A percentile compares a stretch with the other conserved stretches of the same genome.
Conservation (phyloP, 1,140 invertebrate species). For the Teleopsis dalmanni region DNA sequence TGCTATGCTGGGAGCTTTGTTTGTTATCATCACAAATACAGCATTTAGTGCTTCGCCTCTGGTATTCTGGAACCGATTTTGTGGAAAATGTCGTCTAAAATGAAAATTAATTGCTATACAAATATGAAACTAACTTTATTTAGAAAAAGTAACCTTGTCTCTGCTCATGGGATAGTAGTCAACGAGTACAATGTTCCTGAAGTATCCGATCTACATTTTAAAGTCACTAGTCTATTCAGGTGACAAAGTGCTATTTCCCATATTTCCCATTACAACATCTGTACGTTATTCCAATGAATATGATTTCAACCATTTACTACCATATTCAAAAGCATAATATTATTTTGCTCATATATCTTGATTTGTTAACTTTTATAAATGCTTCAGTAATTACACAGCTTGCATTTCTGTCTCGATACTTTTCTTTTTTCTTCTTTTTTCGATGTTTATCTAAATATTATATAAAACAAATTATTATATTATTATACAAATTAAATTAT, state of each 20-base stretch:
- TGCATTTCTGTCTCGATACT: slow-evolving; percentile 7
- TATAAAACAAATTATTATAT: neutral
- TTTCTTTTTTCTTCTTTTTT: slow-evolving; percentile 16
- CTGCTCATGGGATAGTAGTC: no score
- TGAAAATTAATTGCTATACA: no score
- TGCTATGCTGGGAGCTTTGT: slow-evolving; percentile 13
- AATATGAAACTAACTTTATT: neutral
- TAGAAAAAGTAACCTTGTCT: neutral
- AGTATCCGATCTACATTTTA: no score
- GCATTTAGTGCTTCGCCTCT: neutral
- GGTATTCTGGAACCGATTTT: neutral
- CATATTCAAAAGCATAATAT: neutral
- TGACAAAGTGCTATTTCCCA: no score
- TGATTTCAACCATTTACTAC: neutral
- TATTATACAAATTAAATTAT: neutral
- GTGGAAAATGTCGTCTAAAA: neutral
- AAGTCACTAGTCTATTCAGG: no score
- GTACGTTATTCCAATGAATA: no score
- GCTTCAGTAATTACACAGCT: slow-evolving; percentile 3
- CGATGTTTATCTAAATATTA: slow-evolving; percentile 11
- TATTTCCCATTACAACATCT: no score
- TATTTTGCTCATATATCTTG: neutral
- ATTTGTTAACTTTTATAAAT: slow-evolving; percentile 9
- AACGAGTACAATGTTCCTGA: no score
- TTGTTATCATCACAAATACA: slow-evolving; percentile 1